phyloP scores from a whole-genome alignment of 2,888 invertebrate genomes.

The Gastrophysa polygoni region DNA sequence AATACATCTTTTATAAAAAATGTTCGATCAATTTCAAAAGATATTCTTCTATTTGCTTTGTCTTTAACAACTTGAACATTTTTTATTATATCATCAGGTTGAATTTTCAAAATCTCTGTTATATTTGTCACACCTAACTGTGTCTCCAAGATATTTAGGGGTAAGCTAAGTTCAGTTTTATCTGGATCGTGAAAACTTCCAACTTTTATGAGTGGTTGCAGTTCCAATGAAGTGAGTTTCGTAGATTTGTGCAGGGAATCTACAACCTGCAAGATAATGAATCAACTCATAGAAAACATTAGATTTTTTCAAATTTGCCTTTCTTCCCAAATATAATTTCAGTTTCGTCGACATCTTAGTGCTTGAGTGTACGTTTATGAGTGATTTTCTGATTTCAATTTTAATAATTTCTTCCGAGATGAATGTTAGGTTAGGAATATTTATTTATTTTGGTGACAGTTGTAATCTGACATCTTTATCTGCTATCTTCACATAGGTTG shows the following conservation, averaged over 20 bases:
- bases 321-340: constrained; percentile 55
- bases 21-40: constrained; percentile 56
- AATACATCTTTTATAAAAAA: constrained; percentile 59
- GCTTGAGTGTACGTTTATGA: too few relatives aligned
- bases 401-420: too few relatives aligned
- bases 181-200: constrained; percentile 39
- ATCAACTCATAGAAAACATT: neutral
- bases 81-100: constrained; percentile 57
- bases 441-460: too few relatives aligned
- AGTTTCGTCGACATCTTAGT: constrained; percentile 54
- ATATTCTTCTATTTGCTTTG: constrained; percentile 51
- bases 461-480: too few relatives aligned
- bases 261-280: constrained; percentile 48
- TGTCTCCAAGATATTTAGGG: constrained; percentile 51
- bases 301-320: constrained; percentile 43
- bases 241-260: constrained; percentile 49
- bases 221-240: constrained; percentile 45
- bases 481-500: too few relatives aligned
- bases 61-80: constrained; percentile 50
- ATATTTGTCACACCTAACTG: constrained; percentile 53
- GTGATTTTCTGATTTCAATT: too few relatives aligned
- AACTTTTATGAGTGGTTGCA: constrained; percentile 50
- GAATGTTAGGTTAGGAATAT: too few relatives aligned
- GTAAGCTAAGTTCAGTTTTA: constrained; percentile 51
- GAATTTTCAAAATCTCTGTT: constrained; percentile 54